These are phyloP conservation scores for Temnothorax longispinosus DNA, from an alignment of 1,140 invertebrate genomes.

Conservation along the genomic window DNA sequence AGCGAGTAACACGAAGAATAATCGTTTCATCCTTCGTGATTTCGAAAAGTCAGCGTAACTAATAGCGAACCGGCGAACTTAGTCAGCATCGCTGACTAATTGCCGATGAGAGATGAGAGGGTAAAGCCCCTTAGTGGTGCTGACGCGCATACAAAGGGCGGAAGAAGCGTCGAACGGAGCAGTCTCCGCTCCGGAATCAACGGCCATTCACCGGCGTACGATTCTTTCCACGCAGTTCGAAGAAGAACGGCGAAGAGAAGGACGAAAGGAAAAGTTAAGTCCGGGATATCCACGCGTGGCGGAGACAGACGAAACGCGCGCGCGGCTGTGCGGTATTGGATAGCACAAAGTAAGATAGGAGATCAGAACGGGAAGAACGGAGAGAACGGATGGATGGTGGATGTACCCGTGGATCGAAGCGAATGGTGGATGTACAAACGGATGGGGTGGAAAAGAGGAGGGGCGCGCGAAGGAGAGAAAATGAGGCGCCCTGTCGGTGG, in stretches of 20 bases:
- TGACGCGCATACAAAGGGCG: slow-evolving; percentile 15
- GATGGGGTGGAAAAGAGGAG: slow-evolving; percentile 34
- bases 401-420: slow-evolving; percentile 7
- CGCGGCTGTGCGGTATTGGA: not conserved
- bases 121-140: slow-evolving; percentile 16
- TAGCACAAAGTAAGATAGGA: not conserved
- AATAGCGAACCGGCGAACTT: slow-evolving; percentile 8
- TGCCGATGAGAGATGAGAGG: slow-evolving; percentile 54
- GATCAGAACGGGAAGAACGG: not conserved
- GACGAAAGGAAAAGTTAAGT: slow-evolving; percentile 37
- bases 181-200: slow-evolving; percentile 75
- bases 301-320: slow-evolving; percentile 30
- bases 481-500: slow-evolving; percentile 42
- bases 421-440: slow-evolving; percentile 18
- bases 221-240: slow-evolving; percentile 76
- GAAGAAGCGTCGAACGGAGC: slow-evolving; percentile 68
- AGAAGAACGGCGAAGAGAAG: slow-evolving; percentile 22
- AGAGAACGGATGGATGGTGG: slow-evolving; percentile 24
- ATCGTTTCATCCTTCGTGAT: not conserved
- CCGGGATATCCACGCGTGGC: slow-evolving; percentile 11
- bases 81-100: slow-evolving; percentile 69
- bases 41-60: slow-evolving; percentile 41
- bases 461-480: slow-evolving; percentile 30
- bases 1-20: not conserved
- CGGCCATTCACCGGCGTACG: slow-evolving; percentile 78